phyloP scores from a whole-genome alignment of 2,113 vertebrate genomes.

The Pelmatolapia mariae region DNA sequence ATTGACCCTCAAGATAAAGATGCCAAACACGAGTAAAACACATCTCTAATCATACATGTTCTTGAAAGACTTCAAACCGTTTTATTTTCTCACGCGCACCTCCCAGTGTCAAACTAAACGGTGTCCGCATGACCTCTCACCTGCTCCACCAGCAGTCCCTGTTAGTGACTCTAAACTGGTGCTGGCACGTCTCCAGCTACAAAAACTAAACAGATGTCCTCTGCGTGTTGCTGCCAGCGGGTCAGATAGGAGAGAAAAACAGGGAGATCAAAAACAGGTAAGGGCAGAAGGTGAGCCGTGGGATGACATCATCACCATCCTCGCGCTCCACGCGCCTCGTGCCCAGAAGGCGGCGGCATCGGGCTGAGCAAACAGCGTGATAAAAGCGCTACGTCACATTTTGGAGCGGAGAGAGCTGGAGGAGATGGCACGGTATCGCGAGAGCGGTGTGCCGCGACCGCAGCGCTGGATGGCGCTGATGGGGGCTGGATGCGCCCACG shows the following conservation, averaged over 20 bases:
- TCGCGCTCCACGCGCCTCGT: not conserved
- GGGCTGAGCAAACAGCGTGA: not conserved
- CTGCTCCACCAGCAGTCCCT: not conserved
- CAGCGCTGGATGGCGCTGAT: conserved; percentile 61
- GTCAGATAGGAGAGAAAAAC: not conserved
- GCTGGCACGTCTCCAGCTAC: conserved; percentile 20
- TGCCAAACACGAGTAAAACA: not conserved
- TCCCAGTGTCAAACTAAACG: not conserved
- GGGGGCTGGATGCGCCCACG: conserved; percentile 43
- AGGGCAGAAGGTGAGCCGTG: not conserved
- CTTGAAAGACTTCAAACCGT: not conserved
- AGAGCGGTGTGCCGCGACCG: conserved; percentile 56
- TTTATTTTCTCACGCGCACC: not conserved
- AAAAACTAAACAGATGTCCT: conserved; percentile 25
- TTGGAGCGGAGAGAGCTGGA: not conserved
- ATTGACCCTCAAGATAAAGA: not conserved
- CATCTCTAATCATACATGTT: not conserved
- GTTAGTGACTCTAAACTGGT: not conserved
- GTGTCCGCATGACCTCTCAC: conserved; percentile 13
- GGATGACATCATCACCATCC: conserved; percentile 38
- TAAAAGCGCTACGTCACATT: conserved; percentile 44
- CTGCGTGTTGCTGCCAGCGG: not conserved
- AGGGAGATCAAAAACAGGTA: not conserved
- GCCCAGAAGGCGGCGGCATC: conserved; percentile 53
- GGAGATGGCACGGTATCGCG: conserved; percentile 57